Conservation (phyloP, 2,797 vertebrate species). For the Cheracebus regulus region DNA sequence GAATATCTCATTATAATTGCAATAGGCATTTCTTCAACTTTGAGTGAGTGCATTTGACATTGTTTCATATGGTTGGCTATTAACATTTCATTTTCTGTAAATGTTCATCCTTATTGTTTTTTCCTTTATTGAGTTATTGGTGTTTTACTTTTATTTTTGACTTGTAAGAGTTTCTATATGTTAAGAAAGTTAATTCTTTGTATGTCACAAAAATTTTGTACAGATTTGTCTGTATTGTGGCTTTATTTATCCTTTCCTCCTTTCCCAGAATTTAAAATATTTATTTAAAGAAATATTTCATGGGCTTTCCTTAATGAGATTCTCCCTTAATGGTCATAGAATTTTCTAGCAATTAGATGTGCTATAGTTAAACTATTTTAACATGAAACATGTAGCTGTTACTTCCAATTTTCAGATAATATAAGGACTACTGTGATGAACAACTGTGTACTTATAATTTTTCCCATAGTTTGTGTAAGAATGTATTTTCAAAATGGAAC, state of each 20-base stretch:
- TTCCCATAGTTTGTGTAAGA: not conserved
- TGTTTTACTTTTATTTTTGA: not conserved
- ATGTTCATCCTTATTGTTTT: not conserved
- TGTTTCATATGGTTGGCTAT: not conserved
- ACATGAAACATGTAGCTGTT: not conserved
- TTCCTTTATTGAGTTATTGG: not conserved
- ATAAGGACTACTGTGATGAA: not conserved
- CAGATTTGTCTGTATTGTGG: not conserved
- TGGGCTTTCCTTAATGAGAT: not conserved
- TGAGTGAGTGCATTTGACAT: not conserved
- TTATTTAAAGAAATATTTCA: not conserved
- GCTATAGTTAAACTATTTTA: not conserved
- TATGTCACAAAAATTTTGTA: not conserved
- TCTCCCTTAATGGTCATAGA: not conserved
- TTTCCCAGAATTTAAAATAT: not conserved
- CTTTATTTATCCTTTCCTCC: not conserved
- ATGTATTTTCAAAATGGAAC: not conserved
- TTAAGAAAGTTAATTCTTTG: not conserved
- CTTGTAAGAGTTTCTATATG: not conserved
- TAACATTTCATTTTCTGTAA: not conserved
- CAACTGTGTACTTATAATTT: not conserved
- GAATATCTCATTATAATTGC: not conserved
- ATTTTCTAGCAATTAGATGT: not conserved
- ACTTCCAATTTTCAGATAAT: not conserved
- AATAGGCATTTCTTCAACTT: not conserved